phyloP scores from a whole-genome alignment of 2,113 vertebrate genomes.

The Prionailurus bengalensis region DNA sequence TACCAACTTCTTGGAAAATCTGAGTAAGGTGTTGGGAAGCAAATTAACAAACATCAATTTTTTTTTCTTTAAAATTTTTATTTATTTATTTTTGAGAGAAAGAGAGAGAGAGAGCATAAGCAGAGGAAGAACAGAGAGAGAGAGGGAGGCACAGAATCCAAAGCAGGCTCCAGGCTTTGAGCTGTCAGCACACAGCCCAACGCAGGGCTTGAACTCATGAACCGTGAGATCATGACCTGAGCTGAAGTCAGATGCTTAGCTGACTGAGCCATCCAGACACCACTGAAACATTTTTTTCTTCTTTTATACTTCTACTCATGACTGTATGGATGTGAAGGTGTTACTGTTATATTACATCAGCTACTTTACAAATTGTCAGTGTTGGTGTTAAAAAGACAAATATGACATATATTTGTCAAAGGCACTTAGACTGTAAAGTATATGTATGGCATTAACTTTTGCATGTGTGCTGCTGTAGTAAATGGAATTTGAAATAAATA shows the following conservation, averaged over 20 bases:
- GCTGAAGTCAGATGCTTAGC: too few relatives aligned
- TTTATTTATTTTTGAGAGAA: too few relatives aligned
- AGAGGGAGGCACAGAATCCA: too few relatives aligned
- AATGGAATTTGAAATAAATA: slow-evolving; percentile 76
- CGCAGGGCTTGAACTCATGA: too few relatives aligned
- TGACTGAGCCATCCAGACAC: too few relatives aligned
- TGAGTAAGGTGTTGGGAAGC: not conserved
- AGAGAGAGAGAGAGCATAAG: too few relatives aligned
- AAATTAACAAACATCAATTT: not conserved
- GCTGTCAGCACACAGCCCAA: too few relatives aligned
- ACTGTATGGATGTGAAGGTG: not conserved
- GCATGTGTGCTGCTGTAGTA: not conserved
- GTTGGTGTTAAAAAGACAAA: slow-evolving; percentile 17
- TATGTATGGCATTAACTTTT: slow-evolving; percentile 23
- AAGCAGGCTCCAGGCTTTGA: too few relatives aligned
- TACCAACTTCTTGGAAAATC: not conserved
- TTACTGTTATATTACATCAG: not conserved
- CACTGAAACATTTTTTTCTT: not conserved
- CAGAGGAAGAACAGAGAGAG: too few relatives aligned
- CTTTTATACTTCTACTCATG: not conserved
- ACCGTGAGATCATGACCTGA: too few relatives aligned
- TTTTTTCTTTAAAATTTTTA: too few relatives aligned
- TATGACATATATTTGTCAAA: slow-evolving; percentile 6
- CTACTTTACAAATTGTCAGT: not conserved
- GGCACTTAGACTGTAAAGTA: not conserved